These are phyloP conservation scores for Zapus hudsonius DNA, from an alignment of 2,113 vertebrate genomes.

Conservation along the genomic window DNA sequence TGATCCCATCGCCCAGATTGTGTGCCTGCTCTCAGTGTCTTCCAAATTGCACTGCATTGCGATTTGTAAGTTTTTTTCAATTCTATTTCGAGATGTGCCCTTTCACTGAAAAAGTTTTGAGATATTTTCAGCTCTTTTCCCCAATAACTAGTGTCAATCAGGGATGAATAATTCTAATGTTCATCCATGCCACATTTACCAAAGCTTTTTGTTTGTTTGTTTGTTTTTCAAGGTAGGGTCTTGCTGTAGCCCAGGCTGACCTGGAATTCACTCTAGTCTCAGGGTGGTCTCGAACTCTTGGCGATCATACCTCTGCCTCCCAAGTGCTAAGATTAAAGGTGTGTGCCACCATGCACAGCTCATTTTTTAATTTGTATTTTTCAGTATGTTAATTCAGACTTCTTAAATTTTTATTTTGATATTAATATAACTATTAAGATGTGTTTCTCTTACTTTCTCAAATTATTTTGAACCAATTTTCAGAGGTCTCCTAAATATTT, in stretches of 20 bases:
- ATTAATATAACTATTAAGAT: conserved; percentile 36
- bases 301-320: too few relatives aligned
- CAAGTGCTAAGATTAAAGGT: neutral
- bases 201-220: too few relatives aligned
- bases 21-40: neutral
- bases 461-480: conserved; percentile 24
- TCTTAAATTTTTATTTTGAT: conserved; percentile 36
- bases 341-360: neutral
- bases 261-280: too few relatives aligned
- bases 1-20: neutral
- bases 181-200: neutral
- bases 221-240: too few relatives aligned
- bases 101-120: conserved; percentile 27
- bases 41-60: neutral
- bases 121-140: neutral
- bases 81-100: conserved; percentile 20
- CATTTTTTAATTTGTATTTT: conserved; percentile 38
- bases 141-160: neutral
- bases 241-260: too few relatives aligned
- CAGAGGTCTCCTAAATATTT: conserved; percentile 17
- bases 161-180: neutral
- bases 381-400: neutral
- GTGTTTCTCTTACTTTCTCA: neutral
- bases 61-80: neutral
- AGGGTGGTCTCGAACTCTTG: too few relatives aligned